phyloP scores from a whole-genome alignment of 2,797 vertebrate species.

The Pseudopleuronectes americanus region DNA sequence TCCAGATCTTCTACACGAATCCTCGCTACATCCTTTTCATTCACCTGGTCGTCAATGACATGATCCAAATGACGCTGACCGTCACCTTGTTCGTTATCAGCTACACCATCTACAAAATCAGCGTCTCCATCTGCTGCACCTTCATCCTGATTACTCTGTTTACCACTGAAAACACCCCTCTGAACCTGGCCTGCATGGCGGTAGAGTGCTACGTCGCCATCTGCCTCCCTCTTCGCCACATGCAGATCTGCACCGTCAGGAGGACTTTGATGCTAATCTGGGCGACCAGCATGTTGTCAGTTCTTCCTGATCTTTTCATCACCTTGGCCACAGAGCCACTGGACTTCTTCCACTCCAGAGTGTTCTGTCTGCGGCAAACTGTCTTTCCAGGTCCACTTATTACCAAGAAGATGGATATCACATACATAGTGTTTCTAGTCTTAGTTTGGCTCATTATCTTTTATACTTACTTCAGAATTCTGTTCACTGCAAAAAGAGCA shows the following conservation, averaged over 20 bases:
- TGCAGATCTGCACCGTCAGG: constrained; percentile 75
- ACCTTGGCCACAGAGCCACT: constrained; percentile 53
- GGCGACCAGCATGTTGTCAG: constrained; percentile 59
- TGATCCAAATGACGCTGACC: constrained; percentile 71
- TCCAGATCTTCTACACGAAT: constrained; percentile 59
- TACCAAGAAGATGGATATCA: constrained; percentile 54
- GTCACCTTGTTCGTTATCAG: constrained; percentile 67
- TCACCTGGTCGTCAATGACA: constrained; percentile 82
- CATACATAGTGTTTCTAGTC: constrained; percentile 37
- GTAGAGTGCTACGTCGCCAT: constrained; percentile 81
- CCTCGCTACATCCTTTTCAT: constrained; percentile 71
- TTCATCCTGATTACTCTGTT: constrained; percentile 65
- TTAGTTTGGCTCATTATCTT: constrained; percentile 75
- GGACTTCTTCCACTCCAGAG: constrained; percentile 53
- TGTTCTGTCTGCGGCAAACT: constrained; percentile 66
- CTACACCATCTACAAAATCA: constrained; percentile 68
- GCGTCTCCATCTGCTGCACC: constrained; percentile 65
- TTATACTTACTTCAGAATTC: constrained; percentile 75
- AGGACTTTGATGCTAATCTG: constrained; percentile 71
- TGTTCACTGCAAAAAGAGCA: constrained; percentile 67
- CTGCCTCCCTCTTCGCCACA: constrained; percentile 76
- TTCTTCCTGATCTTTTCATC: constrained; percentile 73
- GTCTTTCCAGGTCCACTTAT: constrained; percentile 56
- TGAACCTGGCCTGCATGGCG: constrained; percentile 83
- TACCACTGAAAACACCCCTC: constrained; percentile 74